Conservation (phyloP, 2,888 invertebrate genomes). For the Leptinotarsa tumamoca region DNA sequence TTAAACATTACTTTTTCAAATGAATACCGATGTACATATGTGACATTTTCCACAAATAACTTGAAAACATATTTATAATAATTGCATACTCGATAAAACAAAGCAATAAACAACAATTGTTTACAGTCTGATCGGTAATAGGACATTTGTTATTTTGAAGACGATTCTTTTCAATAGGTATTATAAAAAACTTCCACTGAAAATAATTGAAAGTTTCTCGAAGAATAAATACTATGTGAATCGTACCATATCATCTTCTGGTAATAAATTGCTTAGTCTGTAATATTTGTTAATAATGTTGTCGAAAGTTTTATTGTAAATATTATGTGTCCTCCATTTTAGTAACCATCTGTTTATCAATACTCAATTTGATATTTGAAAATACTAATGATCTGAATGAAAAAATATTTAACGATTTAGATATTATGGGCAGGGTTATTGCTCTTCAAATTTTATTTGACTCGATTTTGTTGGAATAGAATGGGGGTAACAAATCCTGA, state of each 20-base stretch:
- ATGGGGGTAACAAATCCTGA: conserved; percentile 49
- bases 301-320: conserved; percentile 3
- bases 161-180: no score
- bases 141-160: not conserved
- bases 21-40: not conserved
- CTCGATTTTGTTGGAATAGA: conserved; percentile 15
- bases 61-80: no score
- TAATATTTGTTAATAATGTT: conserved; percentile 7
- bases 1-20: no score
- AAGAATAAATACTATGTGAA: conserved; percentile 3
- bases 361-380: no score
- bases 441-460: not conserved
- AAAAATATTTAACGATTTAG: no score
- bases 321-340: not conserved
- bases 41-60: conserved; percentile 4
- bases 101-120: not conserved
- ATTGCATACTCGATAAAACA: not conserved
- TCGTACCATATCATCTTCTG: conserved; percentile 29
- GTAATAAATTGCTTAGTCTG: conserved; percentile 26
- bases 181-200: no score
- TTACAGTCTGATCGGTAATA: no score
- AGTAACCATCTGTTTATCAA: not conserved
- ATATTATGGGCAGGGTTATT: no score
- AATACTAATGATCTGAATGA: no score
- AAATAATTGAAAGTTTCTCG: no score